Evolutionary conservation across 2,888 invertebrate species (phyloP), one percentile per base, ranked within the genome.

Genomic region (Onchidella celtica): DNA sequence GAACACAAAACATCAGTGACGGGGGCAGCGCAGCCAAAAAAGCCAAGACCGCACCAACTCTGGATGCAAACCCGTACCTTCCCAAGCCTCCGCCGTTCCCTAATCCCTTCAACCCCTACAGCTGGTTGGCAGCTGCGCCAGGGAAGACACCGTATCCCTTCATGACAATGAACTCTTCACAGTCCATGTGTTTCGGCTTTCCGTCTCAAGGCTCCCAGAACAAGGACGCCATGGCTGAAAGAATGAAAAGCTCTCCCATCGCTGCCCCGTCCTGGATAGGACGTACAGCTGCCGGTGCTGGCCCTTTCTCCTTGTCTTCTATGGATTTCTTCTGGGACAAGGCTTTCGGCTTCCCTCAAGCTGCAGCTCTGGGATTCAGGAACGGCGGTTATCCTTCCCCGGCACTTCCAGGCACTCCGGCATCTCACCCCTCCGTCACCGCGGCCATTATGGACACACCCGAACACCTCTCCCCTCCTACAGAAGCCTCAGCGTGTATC

Each of bases 311-410:
- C 2, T 78, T 84, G 27, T 76, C 80, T 21, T 82, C 80, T 27
- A 77, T 84, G 69, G 84, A 84, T 65, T 59, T 80, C 3, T 78
- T 84, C 24, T 84, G 84, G 84, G 84, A 84, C 78, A 84, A 84
- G n/a, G 82, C 84, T 2, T 84, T 84, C 38, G 77, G 79, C 9
- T 80, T 84, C 9, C 84, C 82, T 0, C 82, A 72, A 21, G 77
- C 79, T 0, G 59, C 82, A 36, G 79, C 78, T 3, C 27, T 66
- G 27, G 82, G 82, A 4, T 79, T 79, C 34, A 68, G 74, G 3
- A 76, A 70, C 21, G 57, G 65, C 14, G 72, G 77, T 11, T 82
- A 79, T 69, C 80, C 81, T 0, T 55, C 78, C 3, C 57, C 81
- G 2, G 34, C 47, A 0, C 47, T 74, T 57, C 68, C 74, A 14